phyloP scores from a whole-genome alignment of 2,888 invertebrate genomes.

The Yponomeuta cagnagella region DNA sequence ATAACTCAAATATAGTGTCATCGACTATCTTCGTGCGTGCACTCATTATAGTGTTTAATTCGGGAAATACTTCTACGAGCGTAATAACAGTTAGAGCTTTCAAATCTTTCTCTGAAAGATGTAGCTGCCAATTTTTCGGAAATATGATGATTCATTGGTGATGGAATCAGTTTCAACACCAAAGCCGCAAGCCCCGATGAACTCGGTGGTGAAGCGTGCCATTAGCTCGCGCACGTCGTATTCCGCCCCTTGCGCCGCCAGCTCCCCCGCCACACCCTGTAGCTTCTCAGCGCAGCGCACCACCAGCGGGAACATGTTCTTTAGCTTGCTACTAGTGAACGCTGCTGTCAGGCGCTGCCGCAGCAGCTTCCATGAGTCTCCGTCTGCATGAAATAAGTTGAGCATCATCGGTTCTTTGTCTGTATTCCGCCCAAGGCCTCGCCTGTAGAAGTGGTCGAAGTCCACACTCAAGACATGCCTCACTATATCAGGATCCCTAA shows the following conservation, averaged over 20 bases:
- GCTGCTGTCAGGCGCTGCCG: conserved; percentile 17
- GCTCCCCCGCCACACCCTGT: not conserved
- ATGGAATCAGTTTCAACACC: conserved; percentile 19
- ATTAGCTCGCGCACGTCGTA: conserved; percentile 19
- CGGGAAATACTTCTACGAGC: conserved; percentile 17
- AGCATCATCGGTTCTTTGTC: conserved; percentile 13
- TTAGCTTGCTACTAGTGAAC: conserved; percentile 18
- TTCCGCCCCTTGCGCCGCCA: conserved; percentile 3
- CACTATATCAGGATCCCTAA: conserved; percentile 19
- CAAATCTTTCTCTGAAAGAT: conserved; percentile 10
- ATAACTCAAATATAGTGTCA: conserved; percentile 23
- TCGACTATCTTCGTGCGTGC: conserved; percentile 13
- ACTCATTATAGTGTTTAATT: conserved; percentile 9
- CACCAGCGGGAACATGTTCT: conserved; percentile 19
- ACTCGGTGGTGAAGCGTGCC: conserved; percentile 22
- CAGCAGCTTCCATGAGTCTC: conserved; percentile 18
- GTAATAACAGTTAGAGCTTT: not conserved
- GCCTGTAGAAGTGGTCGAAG: conserved; percentile 15
- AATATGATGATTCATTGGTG: conserved; percentile 18
- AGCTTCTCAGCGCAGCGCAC: conserved; percentile 18
- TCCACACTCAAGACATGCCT: conserved; percentile 15
- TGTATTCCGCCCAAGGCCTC: conserved; percentile 15
- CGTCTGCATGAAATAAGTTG: conserved; percentile 17
- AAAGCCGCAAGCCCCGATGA: conserved; percentile 20
- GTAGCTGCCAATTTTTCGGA: conserved; percentile 17